Evolutionary conservation across 1,140 invertebrate genomes (phyloP).

Genomic region (Bombyx mori): ASM3026992v2 NC_085118.1:8723501-8724000

Average conservation of each 20-base stretch:
- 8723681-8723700: no score
- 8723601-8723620: no score
- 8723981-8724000: not conserved
- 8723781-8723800: conserved; percentile 15
- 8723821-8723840: conserved; percentile 28
- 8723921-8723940: conserved; percentile 51
- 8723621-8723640: no score
- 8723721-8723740: no score
- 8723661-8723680: no score
- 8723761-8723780: conserved; percentile 1
- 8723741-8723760: not conserved
- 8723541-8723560: no score
- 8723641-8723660: no score
- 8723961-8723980: conserved; percentile 1
- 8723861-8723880: conserved; percentile 44
- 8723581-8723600: no score
- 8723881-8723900: conserved; percentile 58
- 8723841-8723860: conserved; percentile 45
- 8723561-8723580: no score
- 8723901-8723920: conserved; percentile 53
- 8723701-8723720: no score
- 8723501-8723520: no score
- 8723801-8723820: conserved; percentile 17
- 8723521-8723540: no score
- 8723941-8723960: conserved; percentile 55